A percentile compares a stretch with the other conserved stretches of the same genome.
These are phyloP conservation scores for Echeneis naucrates DNA, from an alignment of 2,797 vertebrate genomes.

Conservation along the genomic window DNA sequence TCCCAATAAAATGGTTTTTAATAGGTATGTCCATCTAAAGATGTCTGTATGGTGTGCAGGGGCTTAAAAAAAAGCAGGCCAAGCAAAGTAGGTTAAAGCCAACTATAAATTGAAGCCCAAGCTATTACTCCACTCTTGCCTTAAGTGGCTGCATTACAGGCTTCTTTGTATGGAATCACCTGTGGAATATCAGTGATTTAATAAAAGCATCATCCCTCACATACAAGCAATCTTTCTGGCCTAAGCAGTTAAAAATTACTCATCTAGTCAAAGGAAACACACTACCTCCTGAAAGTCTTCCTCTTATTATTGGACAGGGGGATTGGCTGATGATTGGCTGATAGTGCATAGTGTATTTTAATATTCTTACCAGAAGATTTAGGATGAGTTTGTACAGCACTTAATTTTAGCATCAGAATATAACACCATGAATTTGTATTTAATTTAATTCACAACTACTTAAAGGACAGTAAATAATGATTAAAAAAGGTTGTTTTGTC, in stretches of 20 bases:
- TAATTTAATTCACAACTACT: not conserved
- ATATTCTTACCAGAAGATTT: not conserved
- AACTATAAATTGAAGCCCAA: not conserved
- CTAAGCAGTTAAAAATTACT: not conserved
- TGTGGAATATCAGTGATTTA: not conserved
- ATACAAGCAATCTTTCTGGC: not conserved
- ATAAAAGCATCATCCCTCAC: not conserved
- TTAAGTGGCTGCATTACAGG: constrained; percentile 18
- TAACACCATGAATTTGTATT: not conserved
- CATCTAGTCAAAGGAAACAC: not conserved
- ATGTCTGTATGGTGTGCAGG: not conserved
- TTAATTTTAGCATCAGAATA: not conserved
- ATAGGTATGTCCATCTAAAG: not conserved
- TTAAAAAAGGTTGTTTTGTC: not conserved
- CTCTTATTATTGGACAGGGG: not conserved
- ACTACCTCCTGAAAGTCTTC: not conserved
- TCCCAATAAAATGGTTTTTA: no score
- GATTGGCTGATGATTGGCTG: constrained; percentile 1
- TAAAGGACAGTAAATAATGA: not conserved
- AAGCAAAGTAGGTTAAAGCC: not conserved
- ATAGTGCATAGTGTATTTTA: constrained; percentile 17
- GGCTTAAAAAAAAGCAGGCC: not conserved
- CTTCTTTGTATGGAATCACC: not conserved
- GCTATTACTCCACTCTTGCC: not conserved
- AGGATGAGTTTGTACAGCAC: not conserved